These are phyloP conservation scores for Pipistrellus pygmaeus DNA, from an alignment of 2,797 vertebrate genomes.

Conservation along the genomic window DNA sequence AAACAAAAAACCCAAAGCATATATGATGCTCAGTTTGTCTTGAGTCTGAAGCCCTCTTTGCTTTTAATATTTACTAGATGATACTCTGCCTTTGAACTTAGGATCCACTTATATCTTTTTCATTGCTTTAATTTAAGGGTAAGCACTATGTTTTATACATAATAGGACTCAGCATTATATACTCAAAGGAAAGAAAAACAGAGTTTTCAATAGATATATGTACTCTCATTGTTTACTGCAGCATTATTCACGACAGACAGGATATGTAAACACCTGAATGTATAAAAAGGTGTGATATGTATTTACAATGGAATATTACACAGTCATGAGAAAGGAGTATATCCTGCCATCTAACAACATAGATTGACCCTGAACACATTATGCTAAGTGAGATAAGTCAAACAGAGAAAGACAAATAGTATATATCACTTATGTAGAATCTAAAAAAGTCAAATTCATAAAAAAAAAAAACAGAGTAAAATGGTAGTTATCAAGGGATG, in stretches of 20 bases:
- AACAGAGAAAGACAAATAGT: neutral
- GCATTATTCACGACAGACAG: neutral
- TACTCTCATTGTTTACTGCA: neutral
- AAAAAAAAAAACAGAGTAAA: neutral
- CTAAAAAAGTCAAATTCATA: neutral
- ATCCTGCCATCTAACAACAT: neutral
- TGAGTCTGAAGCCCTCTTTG: neutral
- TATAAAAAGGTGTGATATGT: neutral
- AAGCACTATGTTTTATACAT: neutral
- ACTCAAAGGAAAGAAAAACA: neutral
- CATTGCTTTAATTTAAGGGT: neutral
- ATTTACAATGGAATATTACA: neutral
- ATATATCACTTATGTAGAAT: neutral
- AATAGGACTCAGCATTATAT: neutral
- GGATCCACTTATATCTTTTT: neutral
- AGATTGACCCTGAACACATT: neutral
- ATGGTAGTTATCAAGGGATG: neutral
- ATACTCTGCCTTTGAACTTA: neutral
- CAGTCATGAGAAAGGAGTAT: neutral
- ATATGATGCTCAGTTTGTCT: neutral
- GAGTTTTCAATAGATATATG: neutral
- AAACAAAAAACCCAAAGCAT: neutral
- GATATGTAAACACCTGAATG: neutral
- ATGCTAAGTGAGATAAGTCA: neutral
- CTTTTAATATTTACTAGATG: neutral